Conservation (phyloP, 2,888 invertebrate genomes). For the Eupelmus urozonus region DNA sequence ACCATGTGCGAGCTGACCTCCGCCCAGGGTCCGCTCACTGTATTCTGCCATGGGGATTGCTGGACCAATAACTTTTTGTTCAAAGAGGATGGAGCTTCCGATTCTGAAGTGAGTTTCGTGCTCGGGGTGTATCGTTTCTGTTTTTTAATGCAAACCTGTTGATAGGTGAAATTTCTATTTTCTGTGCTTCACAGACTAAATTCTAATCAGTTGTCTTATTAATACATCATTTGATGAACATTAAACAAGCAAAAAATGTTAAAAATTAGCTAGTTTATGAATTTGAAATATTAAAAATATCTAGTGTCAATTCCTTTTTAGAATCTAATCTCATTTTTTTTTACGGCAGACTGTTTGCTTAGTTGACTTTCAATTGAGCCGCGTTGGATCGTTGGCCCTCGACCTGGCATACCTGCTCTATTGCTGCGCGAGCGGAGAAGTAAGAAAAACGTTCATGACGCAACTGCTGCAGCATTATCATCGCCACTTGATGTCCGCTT, state of each 20-base stretch:
- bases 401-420: conserved; percentile 84
- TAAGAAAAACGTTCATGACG: conserved; percentile 81
- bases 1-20: conserved; percentile 83
- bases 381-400: conserved; percentile 84
- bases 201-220: not conserved
- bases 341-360: conserved; percentile 81
- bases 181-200: not conserved
- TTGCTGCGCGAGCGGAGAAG: conserved; percentile 82
- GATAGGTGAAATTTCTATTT: conserved; percentile 10
- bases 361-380: conserved; percentile 85
- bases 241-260: too few species aligned
- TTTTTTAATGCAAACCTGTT: not conserved
- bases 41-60: conserved; percentile 87
- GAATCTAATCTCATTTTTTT: too few species aligned
- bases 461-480: conserved; percentile 82
- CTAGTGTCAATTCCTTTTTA: too few species aligned
- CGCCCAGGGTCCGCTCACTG: conserved; percentile 82
- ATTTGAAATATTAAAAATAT: too few species aligned
- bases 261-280: too few species aligned
- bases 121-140: not conserved
- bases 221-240: too few species aligned
- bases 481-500: conserved; percentile 80
- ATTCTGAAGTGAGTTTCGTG: conserved; percentile 65
- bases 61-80: conserved; percentile 88
- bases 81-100: conserved; percentile 76